Evolutionary conservation across 2,888 invertebrate species (phyloP).

Genomic region (Frankliniella intonsa): DNA sequence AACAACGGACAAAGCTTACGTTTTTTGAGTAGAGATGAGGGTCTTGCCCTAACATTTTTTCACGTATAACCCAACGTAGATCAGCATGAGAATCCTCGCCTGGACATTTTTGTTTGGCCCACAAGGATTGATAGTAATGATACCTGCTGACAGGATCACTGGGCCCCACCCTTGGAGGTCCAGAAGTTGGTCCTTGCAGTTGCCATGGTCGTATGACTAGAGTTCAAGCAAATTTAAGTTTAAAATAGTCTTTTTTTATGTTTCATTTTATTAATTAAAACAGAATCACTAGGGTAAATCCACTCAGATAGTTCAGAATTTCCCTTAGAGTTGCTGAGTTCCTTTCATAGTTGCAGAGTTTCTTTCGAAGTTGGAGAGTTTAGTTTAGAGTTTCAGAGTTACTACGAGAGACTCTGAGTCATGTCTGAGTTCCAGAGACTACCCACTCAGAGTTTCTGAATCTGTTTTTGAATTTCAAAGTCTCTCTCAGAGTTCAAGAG

Average conservation of each 20-base stretch:
- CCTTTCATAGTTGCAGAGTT: too few relatives aligned
- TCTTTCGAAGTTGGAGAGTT: too few relatives aligned
- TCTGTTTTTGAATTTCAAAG: too few relatives aligned
- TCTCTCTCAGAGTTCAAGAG: too few relatives aligned
- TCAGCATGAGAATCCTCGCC: slow-evolving; percentile 65
- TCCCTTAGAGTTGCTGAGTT: too few relatives aligned
- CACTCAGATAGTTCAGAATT: too few relatives aligned
- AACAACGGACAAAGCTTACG: background rate
- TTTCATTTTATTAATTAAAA: background rate
- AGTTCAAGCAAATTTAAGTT: slow-evolving; percentile 38
- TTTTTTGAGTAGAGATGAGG: slow-evolving; percentile 1
- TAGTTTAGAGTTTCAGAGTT: too few relatives aligned
- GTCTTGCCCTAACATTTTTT: slow-evolving; percentile 40
- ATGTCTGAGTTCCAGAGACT: too few relatives aligned
- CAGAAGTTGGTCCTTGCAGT: slow-evolving; percentile 35
- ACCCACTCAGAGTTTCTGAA: too few relatives aligned
- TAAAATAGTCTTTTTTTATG: background rate
- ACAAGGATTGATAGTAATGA: slow-evolving; percentile 68
- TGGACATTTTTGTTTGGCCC: slow-evolving; percentile 70
- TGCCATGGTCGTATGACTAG: slow-evolving; percentile 59
- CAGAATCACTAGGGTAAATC: too few relatives aligned
- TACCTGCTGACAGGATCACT: slow-evolving; percentile 72
- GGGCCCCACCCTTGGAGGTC: slow-evolving; percentile 42
- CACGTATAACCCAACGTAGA: slow-evolving; percentile 64
- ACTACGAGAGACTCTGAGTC: too few relatives aligned